A percentile compares a stretch with the other conserved stretches of the same genome.
Conservation (phyloP, 35 echinoderm and acorn worm genomes). For the Eucidaris tribuloides region DNA sequence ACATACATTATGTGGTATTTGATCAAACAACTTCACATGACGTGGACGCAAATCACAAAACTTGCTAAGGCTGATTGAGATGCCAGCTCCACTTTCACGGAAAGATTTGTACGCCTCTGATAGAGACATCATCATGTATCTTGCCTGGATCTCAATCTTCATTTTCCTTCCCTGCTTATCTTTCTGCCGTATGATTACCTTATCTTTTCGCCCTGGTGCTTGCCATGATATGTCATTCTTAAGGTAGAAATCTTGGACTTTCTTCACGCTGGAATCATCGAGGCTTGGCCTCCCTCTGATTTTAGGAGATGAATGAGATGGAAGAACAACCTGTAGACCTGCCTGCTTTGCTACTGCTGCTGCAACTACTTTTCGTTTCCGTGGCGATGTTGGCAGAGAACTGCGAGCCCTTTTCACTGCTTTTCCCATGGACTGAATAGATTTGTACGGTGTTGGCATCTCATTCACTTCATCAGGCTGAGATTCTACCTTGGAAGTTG, state of each 20-base stretch:
- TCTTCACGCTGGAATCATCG: not conserved
- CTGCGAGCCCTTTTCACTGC: conserved; percentile 3
- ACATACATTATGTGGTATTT: conserved; percentile 40
- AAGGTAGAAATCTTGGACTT: not conserved
- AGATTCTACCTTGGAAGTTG: too few relatives aligned
- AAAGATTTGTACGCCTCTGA: conserved; percentile 9
- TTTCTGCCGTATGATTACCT: conserved; percentile 7
- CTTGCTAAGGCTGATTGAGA: not conserved
- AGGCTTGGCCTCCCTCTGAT: not conserved
- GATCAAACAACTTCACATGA: conserved; percentile 17
- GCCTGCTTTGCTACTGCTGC: conserved; percentile 2
- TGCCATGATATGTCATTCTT: conserved; percentile 36
- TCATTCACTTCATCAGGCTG: too few relatives aligned
- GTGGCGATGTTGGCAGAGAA: conserved; percentile 26
- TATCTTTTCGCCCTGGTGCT: conserved; percentile 27
- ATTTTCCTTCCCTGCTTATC: not conserved
- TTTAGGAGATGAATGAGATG: not conserved
- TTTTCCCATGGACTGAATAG: conserved; percentile 41
- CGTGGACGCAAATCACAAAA: conserved; percentile 40
- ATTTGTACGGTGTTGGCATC: too few relatives aligned
- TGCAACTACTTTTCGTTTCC: conserved; percentile 36
- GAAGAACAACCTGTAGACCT: not conserved
- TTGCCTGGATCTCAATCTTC: not conserved
- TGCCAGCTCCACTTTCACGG: not conserved
- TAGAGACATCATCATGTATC: conserved; percentile 38